Base-by-base conservation (phyloP, 2,113 vertebrate genomes). In the Antidorcas marsupialis region DNA sequence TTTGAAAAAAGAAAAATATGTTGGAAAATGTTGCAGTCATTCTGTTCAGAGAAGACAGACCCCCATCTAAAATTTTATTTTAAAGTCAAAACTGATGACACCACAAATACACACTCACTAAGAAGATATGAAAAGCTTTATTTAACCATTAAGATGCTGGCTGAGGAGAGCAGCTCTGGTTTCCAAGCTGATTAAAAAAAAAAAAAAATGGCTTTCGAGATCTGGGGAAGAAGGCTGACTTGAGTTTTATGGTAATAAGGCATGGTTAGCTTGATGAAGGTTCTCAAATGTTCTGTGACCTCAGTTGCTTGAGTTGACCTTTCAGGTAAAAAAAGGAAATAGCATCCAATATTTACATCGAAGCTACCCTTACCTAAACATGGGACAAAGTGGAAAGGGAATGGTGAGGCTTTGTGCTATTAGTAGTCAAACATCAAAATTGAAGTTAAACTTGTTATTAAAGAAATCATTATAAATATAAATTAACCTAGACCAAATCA, bases 1-100 rank as follows among this genome's bases (percentile, higher is more conserved):
- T 62, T 95, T 95, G 76, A 50, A 23, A 55, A 67, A 89, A 84
- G 10, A 71, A 71, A 71, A 71, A 91, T 67, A 67, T 60, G 16
- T 39, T 55, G 5, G 39, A 71, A 91, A 59, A 67, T 60, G 16
- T 39, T 55, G 5, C 16, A 43, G 16, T 95, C 27, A 71, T 43
- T 91, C 52, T 94, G 14, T 60, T 85, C 78, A 89, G 50, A 79
- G 21, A 90, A 93, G 47, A 91, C 43, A 3, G 43, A 87, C 0
- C 33, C 3, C 5, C 30, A 74, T 10, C 4, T 50, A 62, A 74
- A 85, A 43, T 89, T 36, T 71, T 2, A 27, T 83, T 94, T 39
- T 79, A 59, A 14, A 78, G 21, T 74, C 25, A 89, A 93, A 52
- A 62, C 23, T 3, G 27, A 74, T 62, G 57, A 55, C 1, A 60